phyloP scores from a whole-genome alignment of 2,113 vertebrate species.

The Sorex fumeus region DNA sequence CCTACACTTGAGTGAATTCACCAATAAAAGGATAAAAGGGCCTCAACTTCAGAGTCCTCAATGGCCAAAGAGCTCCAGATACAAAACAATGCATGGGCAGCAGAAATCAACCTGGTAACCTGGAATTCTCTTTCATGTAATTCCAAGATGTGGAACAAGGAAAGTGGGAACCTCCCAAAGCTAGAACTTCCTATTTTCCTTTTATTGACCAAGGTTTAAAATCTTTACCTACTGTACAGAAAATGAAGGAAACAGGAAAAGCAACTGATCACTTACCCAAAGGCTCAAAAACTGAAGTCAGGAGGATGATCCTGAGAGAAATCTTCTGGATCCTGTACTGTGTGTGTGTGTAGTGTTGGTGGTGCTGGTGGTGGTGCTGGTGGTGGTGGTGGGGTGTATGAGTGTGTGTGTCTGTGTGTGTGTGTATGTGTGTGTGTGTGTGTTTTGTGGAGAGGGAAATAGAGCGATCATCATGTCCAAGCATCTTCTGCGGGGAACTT shows the following conservation, averaged over 20 bases:
- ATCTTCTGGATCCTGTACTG: rapidly evolving
- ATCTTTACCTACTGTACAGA: slow-evolving; percentile 56
- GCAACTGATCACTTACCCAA: background rate
- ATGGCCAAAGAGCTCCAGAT: slow-evolving; percentile 84
- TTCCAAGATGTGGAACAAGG: slow-evolving; percentile 11
- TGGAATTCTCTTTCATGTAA: slow-evolving; percentile 44
- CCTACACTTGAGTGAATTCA: slow-evolving; percentile 89
- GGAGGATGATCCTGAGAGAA: background rate
- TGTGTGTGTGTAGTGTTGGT: background rate
- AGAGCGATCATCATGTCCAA: too few species aligned
- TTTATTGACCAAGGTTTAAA: slow-evolving; percentile 74
- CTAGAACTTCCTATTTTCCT: slow-evolving; percentile 44
- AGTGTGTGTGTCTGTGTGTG: background rate
- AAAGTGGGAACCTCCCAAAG: background rate
- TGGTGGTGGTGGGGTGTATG: too few species aligned
- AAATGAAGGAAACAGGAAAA: slow-evolving; percentile 72
- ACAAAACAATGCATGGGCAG: slow-evolving; percentile 84
- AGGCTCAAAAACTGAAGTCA: slow-evolving; percentile 54
- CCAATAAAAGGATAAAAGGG: slow-evolving; percentile 91
- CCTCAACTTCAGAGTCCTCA: slow-evolving; percentile 80
- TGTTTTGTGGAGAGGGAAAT: background rate
- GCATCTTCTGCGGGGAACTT: background rate
- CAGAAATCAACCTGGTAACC: slow-evolving; percentile 77
- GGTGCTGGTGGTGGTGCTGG: too few species aligned
- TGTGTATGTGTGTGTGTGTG: background rate